Evolutionary conservation across 2,797 vertebrate genomes (phyloP), one percentile per base, ranked within the genome.

Genomic region (Poeciliopsis turneri): DNA sequence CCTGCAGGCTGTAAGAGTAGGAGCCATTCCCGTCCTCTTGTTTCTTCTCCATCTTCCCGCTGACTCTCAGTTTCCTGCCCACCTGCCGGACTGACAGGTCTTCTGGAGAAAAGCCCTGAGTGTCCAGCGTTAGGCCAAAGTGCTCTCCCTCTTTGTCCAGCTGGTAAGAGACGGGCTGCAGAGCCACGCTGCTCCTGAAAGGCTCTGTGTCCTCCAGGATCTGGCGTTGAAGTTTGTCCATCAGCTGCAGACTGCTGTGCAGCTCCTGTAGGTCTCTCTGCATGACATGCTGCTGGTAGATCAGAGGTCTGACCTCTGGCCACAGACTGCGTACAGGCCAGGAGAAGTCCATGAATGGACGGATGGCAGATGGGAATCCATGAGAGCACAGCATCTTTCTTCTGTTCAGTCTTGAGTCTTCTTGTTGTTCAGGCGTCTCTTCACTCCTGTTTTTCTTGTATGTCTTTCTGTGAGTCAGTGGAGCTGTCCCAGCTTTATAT

Each of bases 1-100:
- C 95, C 83, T 95, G 94, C 55, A 90, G 90, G 79, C 88, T 95
- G 95, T 94, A 96, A 20, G 95, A 96, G 92, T 88, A 96, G 61
- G 93, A 95, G 88, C 95, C 94, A 77, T 96, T 93, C 39, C 59
- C 92, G 5, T 94, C 92, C 0, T 88, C 86, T 72, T 91, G 81
- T 80, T 95, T 94, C 74, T 84, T 95, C 93, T 96, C 95, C 2
- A 87, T 89, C 88, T 92, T 92, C 45, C 93, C 93, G 0, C 87
- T 93, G 84, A 95, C 94, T 57, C 84, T 87, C 74, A 96, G 88
- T 82, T 82, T 94, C 76, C 82, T 86, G 70, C 90, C 96, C 93
- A 79, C 72, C 49, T 92, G 91, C 45, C 78, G 82, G 69, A 94
- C 89, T 0, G 86, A 47, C 78, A 96, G 94, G 81, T 96, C 95